Conservation (phyloP, 2,797 vertebrate species). For the Coccyzus lansbergi region DNA sequence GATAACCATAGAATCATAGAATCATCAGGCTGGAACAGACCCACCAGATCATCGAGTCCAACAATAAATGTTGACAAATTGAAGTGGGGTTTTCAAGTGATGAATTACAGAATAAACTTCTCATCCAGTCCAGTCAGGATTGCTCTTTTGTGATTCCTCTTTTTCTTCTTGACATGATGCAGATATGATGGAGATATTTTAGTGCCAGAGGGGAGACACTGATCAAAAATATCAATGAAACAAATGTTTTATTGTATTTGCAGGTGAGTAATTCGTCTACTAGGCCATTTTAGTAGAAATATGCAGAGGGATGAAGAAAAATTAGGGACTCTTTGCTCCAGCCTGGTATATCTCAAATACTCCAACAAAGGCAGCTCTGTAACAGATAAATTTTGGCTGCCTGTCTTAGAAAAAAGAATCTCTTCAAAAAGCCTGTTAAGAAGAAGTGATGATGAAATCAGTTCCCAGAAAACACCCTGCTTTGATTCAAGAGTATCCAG, state of each 20-base stretch:
- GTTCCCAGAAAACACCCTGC: background rate
- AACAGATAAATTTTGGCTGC: background rate
- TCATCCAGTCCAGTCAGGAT: no score
- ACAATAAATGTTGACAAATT: background rate
- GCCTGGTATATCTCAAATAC: background rate
- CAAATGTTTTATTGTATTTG: background rate
- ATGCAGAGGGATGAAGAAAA: background rate
- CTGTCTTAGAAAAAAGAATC: background rate
- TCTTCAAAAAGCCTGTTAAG: background rate
- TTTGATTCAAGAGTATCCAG: background rate
- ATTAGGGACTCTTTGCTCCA: background rate
- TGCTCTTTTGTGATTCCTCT: background rate
- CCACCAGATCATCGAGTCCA: no score
- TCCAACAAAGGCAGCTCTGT: background rate
- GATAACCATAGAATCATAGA: no score
- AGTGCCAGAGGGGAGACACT: background rate
- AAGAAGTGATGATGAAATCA: background rate
- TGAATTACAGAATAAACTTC: background rate
- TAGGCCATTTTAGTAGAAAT: background rate
- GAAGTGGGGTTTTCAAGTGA: background rate
- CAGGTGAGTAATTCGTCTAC: background rate
- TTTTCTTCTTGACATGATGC: accelerated
- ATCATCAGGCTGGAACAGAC: no score
- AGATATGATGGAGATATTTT: background rate
- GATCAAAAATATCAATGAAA: background rate